A percentile compares a stretch with the other conserved stretches of the same genome.
phyloP scores from a whole-genome alignment of 2,797 vertebrate species.

The Microchirus variegatus region DNA sequence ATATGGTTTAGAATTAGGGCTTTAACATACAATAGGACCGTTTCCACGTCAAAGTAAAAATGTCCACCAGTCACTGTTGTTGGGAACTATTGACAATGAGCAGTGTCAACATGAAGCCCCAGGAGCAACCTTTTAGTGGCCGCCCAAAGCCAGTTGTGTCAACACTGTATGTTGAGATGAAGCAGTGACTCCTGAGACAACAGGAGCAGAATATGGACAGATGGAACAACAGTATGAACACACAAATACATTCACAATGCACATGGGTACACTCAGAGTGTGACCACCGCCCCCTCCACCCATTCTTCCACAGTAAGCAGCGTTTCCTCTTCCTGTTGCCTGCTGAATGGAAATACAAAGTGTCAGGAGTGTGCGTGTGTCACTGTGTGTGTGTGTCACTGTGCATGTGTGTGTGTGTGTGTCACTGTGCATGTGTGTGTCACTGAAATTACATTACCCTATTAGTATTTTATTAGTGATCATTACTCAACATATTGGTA shows the following conservation, averaged over 20 bases:
- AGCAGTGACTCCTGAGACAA: slow-evolving; percentile 39
- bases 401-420: not conserved
- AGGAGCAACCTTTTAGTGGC: slow-evolving; percentile 10
- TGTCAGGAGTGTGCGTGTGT: slow-evolving; percentile 13
- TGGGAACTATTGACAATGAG: slow-evolving; percentile 10
- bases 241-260: slow-evolving; percentile 20
- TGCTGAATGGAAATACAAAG: slow-evolving; percentile 56
- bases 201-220: slow-evolving; percentile 28
- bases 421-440: not conserved
- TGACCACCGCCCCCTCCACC: slow-evolving; percentile 61
- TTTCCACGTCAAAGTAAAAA: not conserved
- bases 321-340: slow-evolving; percentile 77
- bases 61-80: slow-evolving; percentile 8
- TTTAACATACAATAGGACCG: too few relatives aligned
- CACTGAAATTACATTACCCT: not conserved
- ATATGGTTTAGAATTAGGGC: too few relatives aligned
- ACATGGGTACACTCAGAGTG: slow-evolving; percentile 22
- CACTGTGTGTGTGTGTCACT: not conserved
- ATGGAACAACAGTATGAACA: slow-evolving; percentile 23
- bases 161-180: slow-evolving; percentile 27
- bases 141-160: slow-evolving; percentile 41
- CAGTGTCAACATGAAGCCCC: slow-evolving; percentile 16
- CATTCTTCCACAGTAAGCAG: slow-evolving; percentile 74
- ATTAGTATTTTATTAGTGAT: too few relatives aligned
- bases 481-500: too few relatives aligned